phyloP scores from a whole-genome alignment of 2,888 invertebrate genomes.

The Sesia apiformis region DNA sequence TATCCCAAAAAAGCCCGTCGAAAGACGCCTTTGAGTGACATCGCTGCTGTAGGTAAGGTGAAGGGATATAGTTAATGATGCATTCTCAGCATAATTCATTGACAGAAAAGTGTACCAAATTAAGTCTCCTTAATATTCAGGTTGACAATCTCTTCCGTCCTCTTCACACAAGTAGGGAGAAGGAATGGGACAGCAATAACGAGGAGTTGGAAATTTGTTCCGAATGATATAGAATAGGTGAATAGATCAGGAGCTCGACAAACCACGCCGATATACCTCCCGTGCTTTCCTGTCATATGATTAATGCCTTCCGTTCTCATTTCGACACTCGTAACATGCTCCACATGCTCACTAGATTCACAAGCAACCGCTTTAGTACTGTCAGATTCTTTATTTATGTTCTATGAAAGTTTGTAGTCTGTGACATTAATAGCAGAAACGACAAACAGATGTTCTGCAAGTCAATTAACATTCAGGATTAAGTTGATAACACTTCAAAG shows the following conservation, averaged over 20 bases:
- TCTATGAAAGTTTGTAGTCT: not conserved
- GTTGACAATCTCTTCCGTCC: not conserved
- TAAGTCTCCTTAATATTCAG: not conserved
- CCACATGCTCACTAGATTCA: not conserved
- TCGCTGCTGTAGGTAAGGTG: conserved; percentile 66
- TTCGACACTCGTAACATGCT: conserved; percentile 33
- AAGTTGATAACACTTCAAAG: conserved; percentile 6
- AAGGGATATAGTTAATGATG: conserved; percentile 56
- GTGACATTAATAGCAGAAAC: not conserved
- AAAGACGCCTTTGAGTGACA: conserved; percentile 61
- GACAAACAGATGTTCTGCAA: conserved; percentile 2
- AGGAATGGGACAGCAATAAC: not conserved
- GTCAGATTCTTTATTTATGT: not conserved
- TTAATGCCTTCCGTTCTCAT: conserved; percentile 56
- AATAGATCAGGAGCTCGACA: conserved; percentile 20
- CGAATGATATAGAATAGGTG: not conserved
- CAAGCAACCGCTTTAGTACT: not conserved
- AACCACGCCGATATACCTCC: conserved; percentile 19
- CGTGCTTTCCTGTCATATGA: conserved; percentile 47
- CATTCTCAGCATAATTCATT: conserved; percentile 44
- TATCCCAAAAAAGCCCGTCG: conserved; percentile 46
- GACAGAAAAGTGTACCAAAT: not conserved
- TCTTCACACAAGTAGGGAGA: not conserved
- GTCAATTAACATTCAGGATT: conserved; percentile 3
- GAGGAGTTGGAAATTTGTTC: not conserved